phyloP scores from a whole-genome alignment of 2,113 vertebrate genomes.

The Gadus macrocephalus region DNA sequence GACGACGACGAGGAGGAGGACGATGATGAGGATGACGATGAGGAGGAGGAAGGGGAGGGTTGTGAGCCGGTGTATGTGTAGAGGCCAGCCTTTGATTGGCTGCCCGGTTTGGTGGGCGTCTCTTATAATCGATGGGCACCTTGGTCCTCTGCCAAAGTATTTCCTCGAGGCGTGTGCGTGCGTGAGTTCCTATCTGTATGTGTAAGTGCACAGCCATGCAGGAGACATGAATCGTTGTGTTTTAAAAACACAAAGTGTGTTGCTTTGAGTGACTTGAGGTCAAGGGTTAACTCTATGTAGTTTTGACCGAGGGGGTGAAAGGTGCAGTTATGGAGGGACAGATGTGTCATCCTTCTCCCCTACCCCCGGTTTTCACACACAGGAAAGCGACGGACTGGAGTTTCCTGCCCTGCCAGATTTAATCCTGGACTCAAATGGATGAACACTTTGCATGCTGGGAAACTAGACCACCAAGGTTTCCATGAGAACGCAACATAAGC shows the following conservation, averaged over 20 bases:
- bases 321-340: not conserved
- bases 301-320: not conserved
- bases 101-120: conserved; percentile 6
- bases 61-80: conserved; percentile 97
- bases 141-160: conserved; percentile 2
- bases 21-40: conserved; percentile 52
- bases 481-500: not conserved
- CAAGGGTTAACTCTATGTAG: conserved; percentile 2
- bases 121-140: conserved; percentile 18
- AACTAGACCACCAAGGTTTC: not conserved
- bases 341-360: conserved; percentile 51
- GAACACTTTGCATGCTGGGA: not conserved
- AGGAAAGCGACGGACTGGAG: conserved; percentile 21
- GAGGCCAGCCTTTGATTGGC: conserved; percentile 27
- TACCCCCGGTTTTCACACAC: conserved; percentile 17
- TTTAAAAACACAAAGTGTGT: not conserved
- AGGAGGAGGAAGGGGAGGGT: conserved; percentile 77
- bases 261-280: conserved; percentile 17
- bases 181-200: conserved; percentile 22
- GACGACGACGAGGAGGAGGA: conserved; percentile 51
- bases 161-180: conserved; percentile 20
- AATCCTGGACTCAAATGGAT: conserved; percentile 31
- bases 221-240: no score
- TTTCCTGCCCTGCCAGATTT: conserved; percentile 40
- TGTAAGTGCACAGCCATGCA: conserved; percentile 9